phyloP scores from a whole-genome alignment of 2,113 vertebrate species.

The Daubentonia madagascariensis region DNA sequence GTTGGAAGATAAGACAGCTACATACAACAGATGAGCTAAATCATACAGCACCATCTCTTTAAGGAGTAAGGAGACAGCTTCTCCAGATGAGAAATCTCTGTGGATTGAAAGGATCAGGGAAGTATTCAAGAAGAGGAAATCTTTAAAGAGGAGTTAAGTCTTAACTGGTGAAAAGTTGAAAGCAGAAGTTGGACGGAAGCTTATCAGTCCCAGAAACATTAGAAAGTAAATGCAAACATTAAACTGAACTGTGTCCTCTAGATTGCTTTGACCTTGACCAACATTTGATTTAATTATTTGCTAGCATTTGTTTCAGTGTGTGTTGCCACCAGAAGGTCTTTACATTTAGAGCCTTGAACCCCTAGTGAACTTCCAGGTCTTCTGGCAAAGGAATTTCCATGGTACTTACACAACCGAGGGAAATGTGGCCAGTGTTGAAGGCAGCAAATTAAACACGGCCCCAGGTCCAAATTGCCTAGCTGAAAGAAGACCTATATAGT shows the following conservation, averaged over 20 bases:
- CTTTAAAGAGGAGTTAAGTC: background rate
- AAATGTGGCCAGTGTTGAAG: background rate
- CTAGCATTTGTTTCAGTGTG: background rate
- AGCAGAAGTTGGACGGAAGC: background rate
- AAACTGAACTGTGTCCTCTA: background rate
- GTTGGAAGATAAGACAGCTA: background rate
- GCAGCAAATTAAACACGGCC: too few relatives aligned
- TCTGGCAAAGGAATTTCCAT: background rate
- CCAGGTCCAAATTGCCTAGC: background rate
- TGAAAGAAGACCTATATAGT: background rate
- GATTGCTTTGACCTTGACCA: background rate
- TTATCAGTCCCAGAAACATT: background rate
- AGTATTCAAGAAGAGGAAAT: background rate
- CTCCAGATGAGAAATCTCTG: background rate
- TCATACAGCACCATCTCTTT: background rate
- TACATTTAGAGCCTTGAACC: background rate
- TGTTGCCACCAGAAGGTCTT: background rate
- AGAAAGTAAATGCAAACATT: background rate
- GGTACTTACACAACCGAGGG: rapidly evolving
- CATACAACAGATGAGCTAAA: too few relatives aligned
- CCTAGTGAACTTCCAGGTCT: background rate
- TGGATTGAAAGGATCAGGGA: background rate
- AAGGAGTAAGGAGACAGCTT: background rate
- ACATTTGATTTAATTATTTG: background rate
- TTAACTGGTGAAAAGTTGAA: background rate